Evolutionary conservation across 2,797 vertebrate species (phyloP), one percentile per base, ranked within the genome.

Genomic region (Neostethus bicornis): DNA sequence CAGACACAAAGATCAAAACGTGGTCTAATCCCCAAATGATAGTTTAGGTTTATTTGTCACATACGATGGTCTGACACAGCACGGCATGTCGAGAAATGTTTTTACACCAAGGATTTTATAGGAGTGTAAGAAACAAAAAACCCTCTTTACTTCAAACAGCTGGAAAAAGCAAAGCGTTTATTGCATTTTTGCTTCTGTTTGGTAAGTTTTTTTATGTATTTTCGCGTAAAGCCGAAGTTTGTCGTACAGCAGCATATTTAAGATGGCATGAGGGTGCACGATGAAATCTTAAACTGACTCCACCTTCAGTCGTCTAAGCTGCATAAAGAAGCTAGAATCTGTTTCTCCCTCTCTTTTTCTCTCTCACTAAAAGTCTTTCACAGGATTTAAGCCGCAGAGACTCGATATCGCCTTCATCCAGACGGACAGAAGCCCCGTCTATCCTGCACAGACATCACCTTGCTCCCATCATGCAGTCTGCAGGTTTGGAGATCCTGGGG

Each of bases 401-500:
- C 91, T 88, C 53, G 59, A 84, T 92, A 89, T 87, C 89, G 43
- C 58, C 75, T 79, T 79, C 76, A 79, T 87, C 85, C 63, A 38
- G 70, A 80, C 84, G 80, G 80, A 86, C 85, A 88, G 83, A 89
- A 77, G 76, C 69, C n/a, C 58, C 80, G 77, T 77, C 60, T 85
- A 63, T 87, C 69, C 56, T 71, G 34, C 73, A 4, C 37, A 43
- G 38, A 45, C 65, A 57, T 41, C 61, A 61, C 57, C 3, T 55
- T 24, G 65, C 64, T 54, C 28, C 45, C 14, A 35, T 42, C 0
- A 93, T 93, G 92, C 87, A 85, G 75, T 93, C 92, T 14, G 75
- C 92, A 1, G 92, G 92, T 50, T 39, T 93, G 79, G 91, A 93
- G 87, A 86, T 93, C 62, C 85, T 93, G 2, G 92, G 91, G 41